Conservation (phyloP, 2,888 invertebrate species). For the Yponomeuta malinellus region DNA sequence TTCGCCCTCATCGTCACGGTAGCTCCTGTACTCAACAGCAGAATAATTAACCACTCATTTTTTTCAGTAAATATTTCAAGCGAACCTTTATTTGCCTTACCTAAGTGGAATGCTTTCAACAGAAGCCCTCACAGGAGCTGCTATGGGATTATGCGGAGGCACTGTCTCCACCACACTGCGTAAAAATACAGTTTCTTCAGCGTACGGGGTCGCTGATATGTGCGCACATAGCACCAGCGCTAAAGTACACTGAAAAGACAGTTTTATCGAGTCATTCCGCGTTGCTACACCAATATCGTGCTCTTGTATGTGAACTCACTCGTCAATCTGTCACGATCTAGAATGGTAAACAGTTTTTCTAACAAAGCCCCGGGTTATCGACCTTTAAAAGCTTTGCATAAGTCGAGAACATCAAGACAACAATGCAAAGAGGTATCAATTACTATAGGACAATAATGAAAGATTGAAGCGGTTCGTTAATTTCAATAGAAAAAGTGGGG, state of each 20-base stretch:
- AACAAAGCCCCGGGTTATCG: conserved; percentile 55
- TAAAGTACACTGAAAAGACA: conserved; percentile 41
- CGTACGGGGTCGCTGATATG: conserved; percentile 47
- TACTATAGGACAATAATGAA: conserved; percentile 46
- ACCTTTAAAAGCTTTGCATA: conserved; percentile 47
- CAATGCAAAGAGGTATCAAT: conserved; percentile 53
- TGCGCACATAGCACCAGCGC: conserved; percentile 40
- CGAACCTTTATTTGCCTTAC: conserved; percentile 31
- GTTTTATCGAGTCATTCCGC: conserved; percentile 15
- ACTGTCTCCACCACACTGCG: conserved; percentile 59
- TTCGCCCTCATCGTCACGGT: conserved; percentile 59
- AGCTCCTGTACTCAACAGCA: conserved; percentile 35
- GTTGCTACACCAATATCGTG: conserved; percentile 7
- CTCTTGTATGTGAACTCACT: not conserved
- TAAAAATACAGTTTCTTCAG: conserved; percentile 39
- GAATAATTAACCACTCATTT: not conserved
- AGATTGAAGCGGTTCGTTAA: conserved; percentile 39
- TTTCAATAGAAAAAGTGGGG: conserved; percentile 32
- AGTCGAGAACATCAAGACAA: conserved; percentile 31
- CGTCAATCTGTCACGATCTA: conserved; percentile 24
- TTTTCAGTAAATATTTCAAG: too few species aligned
- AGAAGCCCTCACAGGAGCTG: conserved; percentile 81
- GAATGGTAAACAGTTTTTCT: conserved; percentile 43
- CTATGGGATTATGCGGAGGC: conserved; percentile 56
- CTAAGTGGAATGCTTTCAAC: conserved; percentile 82